These are phyloP conservation scores for Helicoverpa zea DNA, from an alignment of 1,140 invertebrate genomes.

Conservation along the genomic window DNA sequence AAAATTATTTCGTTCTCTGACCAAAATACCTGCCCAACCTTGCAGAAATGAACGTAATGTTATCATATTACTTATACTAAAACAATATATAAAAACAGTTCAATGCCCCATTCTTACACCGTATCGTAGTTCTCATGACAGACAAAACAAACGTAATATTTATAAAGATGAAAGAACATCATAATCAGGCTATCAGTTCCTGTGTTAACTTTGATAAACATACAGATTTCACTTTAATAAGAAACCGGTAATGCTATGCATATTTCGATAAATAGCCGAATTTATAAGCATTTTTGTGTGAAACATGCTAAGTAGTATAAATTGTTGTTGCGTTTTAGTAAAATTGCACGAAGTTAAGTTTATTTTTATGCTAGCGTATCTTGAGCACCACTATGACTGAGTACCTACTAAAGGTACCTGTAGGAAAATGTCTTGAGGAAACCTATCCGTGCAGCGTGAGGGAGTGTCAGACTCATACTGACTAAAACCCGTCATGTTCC, in stretches of 20 bases:
- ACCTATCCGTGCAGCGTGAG: too few species aligned
- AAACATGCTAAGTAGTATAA: too few species aligned
- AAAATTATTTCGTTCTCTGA: background rate
- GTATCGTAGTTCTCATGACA: background rate
- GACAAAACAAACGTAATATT: background rate
- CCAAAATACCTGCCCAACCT: background rate
- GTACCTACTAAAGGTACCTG: too few species aligned
- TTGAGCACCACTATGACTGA: too few species aligned
- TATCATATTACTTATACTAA: too few species aligned
- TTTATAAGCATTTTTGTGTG: background rate
- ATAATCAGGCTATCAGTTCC: background rate
- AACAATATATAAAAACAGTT: slow-evolving; percentile 5
- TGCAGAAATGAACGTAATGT: too few species aligned
- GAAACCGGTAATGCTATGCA: background rate
- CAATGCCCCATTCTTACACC: background rate
- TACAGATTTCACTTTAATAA: background rate
- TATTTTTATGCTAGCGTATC: background rate
- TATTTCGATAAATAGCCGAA: background rate
- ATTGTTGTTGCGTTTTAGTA: too few species aligned
- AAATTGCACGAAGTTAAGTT: background rate
- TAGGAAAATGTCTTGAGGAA: too few species aligned
- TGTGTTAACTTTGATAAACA: background rate
- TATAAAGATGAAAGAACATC: slow-evolving; percentile 15
- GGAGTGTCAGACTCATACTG: too few species aligned
- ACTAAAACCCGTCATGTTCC: too few species aligned